phyloP scores from a whole-genome alignment of 2,113 vertebrate species.

The Python bivittatus region DNA sequence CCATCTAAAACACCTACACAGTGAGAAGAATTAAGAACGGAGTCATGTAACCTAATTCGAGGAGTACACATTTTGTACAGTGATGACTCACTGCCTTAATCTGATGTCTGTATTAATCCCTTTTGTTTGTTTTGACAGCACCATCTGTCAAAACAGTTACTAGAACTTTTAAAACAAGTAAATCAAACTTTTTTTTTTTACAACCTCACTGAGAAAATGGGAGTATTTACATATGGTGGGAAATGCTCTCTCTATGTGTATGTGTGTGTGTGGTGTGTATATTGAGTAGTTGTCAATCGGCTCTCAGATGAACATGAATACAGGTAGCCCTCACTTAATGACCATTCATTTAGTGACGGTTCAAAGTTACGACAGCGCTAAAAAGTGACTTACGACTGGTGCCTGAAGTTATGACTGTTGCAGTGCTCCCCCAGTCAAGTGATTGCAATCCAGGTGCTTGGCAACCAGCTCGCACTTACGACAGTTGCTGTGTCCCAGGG shows the following conservation, averaged over 20 bases:
- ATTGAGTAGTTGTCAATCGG: neutral
- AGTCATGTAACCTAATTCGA: conserved; percentile 19
- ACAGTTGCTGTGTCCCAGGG: no score
- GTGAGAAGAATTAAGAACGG: conserved; percentile 16
- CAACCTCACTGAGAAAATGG: neutral
- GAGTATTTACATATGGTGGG: neutral
- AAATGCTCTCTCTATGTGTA: neutral
- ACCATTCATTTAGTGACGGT: no score
- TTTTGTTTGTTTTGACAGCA: conserved; percentile 23
- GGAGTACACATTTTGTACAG: neutral
- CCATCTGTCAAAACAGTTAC: neutral
- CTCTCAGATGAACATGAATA: neutral
- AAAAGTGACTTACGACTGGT: neutral
- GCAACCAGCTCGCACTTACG: no score
- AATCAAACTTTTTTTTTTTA: neutral
- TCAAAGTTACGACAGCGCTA: no score
- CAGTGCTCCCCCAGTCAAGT: no score
- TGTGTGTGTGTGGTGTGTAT: neutral
- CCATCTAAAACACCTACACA: conserved; percentile 22
- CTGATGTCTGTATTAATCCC: neutral
- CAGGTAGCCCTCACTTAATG: neutral
- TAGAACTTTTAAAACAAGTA: conserved; percentile 7
- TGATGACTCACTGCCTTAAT: neutral
- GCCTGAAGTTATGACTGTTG: no score
- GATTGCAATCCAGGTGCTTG: no score